Evolutionary conservation across 1,140 invertebrate species (phyloP), one percentile per base, ranked within the genome.

Genomic region (Phymastichus coffea): DNA sequence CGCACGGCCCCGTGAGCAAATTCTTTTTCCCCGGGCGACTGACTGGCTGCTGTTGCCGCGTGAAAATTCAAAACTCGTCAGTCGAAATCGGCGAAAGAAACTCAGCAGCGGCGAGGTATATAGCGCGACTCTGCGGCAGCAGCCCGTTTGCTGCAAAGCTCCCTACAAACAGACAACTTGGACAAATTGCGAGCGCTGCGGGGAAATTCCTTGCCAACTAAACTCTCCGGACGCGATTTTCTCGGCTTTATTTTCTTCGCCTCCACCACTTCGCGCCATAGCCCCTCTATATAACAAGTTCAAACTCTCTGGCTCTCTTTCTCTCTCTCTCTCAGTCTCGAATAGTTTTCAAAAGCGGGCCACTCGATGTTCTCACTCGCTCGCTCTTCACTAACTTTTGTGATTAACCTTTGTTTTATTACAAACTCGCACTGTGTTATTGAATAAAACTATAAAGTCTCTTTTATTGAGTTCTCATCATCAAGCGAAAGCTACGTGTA

Each of bases 171-270:
- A 59, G 57, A 65, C 64, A 65, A 65, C 55, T 62, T 56, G 60
- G 63, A 65, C 63, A 65, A 65, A 65, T 65, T 65, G 56, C 56
- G 44, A 58, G 44, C 52, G 47, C 56, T 41, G 53, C 44, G 48
- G 57, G 61, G 60, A 63, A 63, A 65, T 59, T 63, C 56, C 54
- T 63, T 61, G 51, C 57, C 38, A 63, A 60, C 61, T 60, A 48
- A 64, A 61, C 48, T 64, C 25, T 48, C 41, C 10, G 41, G 48
- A 55, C 53, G 48, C 53, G 58, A 64, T 57, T 64, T 46, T 44
- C 41, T 49, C 26, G 25, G 25, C 25, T 56, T 56, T 49, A 51
- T 59, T 46, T 51, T 55, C 26, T 44, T 55, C 56, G 15, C 40
- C 35, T 35, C 30, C 35, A 9, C 37, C n/a, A 19, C 33, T 47